Base-by-base conservation (phyloP, 2,797 vertebrate genomes). In the Diceros bicornis region DNA sequence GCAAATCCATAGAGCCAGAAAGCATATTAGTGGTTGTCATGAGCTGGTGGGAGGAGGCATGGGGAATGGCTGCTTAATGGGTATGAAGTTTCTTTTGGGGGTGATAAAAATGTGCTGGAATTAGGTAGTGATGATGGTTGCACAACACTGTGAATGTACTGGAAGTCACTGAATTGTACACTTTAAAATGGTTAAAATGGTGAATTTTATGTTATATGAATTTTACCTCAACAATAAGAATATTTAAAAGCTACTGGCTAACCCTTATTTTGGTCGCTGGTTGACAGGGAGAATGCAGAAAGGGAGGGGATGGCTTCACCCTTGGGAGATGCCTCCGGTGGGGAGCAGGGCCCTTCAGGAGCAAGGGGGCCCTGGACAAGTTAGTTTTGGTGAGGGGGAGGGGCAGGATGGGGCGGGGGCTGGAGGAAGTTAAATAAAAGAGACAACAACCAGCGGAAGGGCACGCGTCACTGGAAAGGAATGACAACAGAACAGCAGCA, bases 11-110 rank as follows among this genome's bases (percentile, higher is more conserved):
- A 34, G 87, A 66, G 34, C 18, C 44, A 44, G 34, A 68, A 23
- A 62, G 59, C 5, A 21, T 34, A 17, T 6, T 11, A 32, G 47
- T 0, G 27, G n/a, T 25, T 23, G 13, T 62, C 9, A 2, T 21
- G 47, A 72, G 47, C 74, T 32, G 61, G 34, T 0, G 13, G 10
- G 20, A 0, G 32, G 5, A 0, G 8, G 34, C 3, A 10, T 8
- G 27, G 74, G 61, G 52, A 18, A 20, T 2, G 62, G 18, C 34
- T 12, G 13, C 7, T 25, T 32, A 3, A 16, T 6, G n/a, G 57
- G 23, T 29, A 1, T 1, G 6, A 29, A 10, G 37, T 4, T 57
- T 41, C 77, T 6, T 32, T n/a, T 23, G 21, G 27, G 66, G 34
- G 8, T 11, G 20, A 72, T 4, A 13, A 37, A 17, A n/a, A 17